Evolutionary conservation across 2,888 invertebrate species (phyloP).

Genomic region (Metalampra italica): DNA sequence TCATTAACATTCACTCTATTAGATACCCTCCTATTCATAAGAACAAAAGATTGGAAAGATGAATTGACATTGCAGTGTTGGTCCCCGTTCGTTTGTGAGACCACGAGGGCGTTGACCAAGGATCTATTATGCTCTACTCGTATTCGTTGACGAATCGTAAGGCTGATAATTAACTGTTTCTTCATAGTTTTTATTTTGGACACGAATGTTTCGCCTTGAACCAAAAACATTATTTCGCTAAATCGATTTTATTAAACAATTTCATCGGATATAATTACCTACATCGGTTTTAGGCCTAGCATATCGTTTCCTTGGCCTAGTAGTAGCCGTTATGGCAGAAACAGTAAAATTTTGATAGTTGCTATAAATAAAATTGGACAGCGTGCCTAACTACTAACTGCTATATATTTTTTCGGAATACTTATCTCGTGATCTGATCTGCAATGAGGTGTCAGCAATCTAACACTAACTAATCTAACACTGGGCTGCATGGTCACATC

Average conservation of each 20-base stretch:
- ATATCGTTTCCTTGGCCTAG: background rate
- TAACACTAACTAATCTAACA: too few relatives aligned
- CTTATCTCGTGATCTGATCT: too few relatives aligned
- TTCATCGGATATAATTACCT: constrained; percentile 1
- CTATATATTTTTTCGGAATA: too few relatives aligned
- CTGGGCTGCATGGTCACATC: too few relatives aligned
- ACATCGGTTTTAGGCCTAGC: background rate
- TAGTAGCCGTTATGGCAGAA: background rate
- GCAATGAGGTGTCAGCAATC: too few relatives aligned
- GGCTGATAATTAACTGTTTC: constrained; percentile 23
- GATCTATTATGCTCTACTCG: constrained; percentile 20
- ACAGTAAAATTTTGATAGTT: too few relatives aligned
- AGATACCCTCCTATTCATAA: background rate
- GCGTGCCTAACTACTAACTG: too few relatives aligned
- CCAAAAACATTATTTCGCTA: constrained; percentile 1
- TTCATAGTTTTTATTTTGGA: constrained; percentile 9
- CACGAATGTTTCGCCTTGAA: constrained; percentile 9
- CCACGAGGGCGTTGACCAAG: constrained; percentile 29
- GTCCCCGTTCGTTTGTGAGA: constrained; percentile 9
- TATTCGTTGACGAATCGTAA: constrained; percentile 26
- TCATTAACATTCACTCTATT: too few relatives aligned
- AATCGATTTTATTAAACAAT: constrained; percentile 1
- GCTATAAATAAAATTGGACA: too few relatives aligned
- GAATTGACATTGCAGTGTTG: background rate
- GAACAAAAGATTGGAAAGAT: background rate